A percentile compares a stretch with the other conserved stretches of the same genome.
These are phyloP conservation scores for Sphenodon punctatus DNA, from an alignment of 2,797 vertebrate species.

Conservation along the genomic window DNA sequence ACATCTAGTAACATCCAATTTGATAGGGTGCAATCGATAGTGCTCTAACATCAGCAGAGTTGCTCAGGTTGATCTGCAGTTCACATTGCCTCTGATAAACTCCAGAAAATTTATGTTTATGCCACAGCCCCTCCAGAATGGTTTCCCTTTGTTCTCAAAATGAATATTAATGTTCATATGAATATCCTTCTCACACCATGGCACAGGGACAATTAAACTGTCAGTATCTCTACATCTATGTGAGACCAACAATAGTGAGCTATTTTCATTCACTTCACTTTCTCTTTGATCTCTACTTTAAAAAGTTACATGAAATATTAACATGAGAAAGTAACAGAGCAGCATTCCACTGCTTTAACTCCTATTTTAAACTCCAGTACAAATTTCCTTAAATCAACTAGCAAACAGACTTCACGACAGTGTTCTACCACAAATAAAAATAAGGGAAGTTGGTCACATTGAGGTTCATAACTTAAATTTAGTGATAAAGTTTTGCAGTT, in stretches of 20 bases:
- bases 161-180: conserved; percentile 14
- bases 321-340: neutral
- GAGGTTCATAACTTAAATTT: neutral
- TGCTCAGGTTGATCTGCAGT: neutral
- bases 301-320: neutral
- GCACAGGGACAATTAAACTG: neutral
- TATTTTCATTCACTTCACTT: neutral
- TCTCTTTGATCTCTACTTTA: neutral
- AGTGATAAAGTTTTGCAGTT: neutral
- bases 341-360: neutral
- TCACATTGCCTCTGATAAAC: neutral
- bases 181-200: neutral
- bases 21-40: too few relatives aligned
- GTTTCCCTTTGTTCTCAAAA: neutral
- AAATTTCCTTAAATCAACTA: neutral
- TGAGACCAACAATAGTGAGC: neutral
- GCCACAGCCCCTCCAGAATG: neutral
- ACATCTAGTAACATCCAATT: too few relatives aligned
- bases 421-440: neutral
- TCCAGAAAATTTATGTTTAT: neutral
- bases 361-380: neutral
- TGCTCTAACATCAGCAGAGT: conserved; percentile 1
- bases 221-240: neutral
- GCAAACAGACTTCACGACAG: neutral
- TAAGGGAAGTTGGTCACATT: neutral